Base-by-base conservation (phyloP, 2,113 vertebrate species). In the Phylloscopus whistleri region DNA sequence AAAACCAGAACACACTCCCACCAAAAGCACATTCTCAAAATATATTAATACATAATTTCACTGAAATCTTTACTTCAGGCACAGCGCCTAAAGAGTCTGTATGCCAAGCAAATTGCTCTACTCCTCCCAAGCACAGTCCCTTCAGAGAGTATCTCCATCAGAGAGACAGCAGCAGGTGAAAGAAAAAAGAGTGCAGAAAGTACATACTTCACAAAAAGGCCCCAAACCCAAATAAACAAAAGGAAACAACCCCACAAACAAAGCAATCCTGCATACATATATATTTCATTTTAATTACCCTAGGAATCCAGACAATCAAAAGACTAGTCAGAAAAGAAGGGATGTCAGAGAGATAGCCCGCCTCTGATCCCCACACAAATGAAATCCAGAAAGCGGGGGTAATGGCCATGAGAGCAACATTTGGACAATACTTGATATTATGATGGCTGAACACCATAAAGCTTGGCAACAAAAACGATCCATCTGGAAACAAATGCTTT, bases 401-500 rank as follows among this genome's bases (percentile, higher is more conserved):
- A 49, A 62, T 5, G 27, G 28, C 46, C 43, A 56, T 2, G 9
- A 66, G 27, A 94, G 23, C 5, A 53, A 82, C 35, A 79, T 74
- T 31, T 79, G 62, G 46, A 70, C 67, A 84, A 70, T 39, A 21
- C 20, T 74, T 27, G 24, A 73, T 64, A 55, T 22, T 59, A 69
- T 19, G 35, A 75, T n/a, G n/a, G 49, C 67, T 82, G 70, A 89
- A 67, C 28, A 31, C 41, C 69, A 80, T 35, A 87, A 89, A 79
- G 64, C 73, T 89, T 91, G 68, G 84, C 88, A 89, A 39, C 67
- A 44, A 84, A 41, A 75, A 8, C 0, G 3, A 94, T 91, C 82
- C 84, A 92, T 81, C 73, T 95, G 82, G 76, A 86, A 89, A 90
- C 58, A 95, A 97, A 92, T 7, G 44, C 70, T 85, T 86, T 75